Evolutionary conservation across 2,113 vertebrate genomes (phyloP), one percentile per base, ranked within the genome.

Genomic region (Fulmarus glacialis): DNA sequence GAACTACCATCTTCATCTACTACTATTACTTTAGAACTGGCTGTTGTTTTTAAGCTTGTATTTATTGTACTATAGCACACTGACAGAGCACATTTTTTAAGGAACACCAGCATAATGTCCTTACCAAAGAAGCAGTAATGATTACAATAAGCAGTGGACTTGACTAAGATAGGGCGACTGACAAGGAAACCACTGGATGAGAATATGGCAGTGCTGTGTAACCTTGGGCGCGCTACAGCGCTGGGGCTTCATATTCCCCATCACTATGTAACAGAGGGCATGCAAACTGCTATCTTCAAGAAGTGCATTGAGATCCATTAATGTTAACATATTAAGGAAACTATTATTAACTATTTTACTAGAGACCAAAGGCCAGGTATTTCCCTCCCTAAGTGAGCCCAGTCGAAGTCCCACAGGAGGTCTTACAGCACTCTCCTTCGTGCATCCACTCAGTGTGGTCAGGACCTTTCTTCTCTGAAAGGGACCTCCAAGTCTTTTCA

Each of bases 391-490:
- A 55, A 79, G 18, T 29, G 24, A 58, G 56, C 29, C 12, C 10
- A 71, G 27, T 11, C 27, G 50, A 71, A 91, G 62, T 50, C 45
- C n/a, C 36, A 66, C 20, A 59, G 13, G 42, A 67, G 42, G 13
- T 21, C 32, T 43, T n/a, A n/a, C 18, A 43, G n/a, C 40, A 32
- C 2, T 0, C 4, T 87, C 16, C 38, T 88, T 52, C 2, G 0
- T 36, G 21, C 22, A 34, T 32, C 22, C 21, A 23, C 22, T 72
- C 36, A 29, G 22, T 12, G 19, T 52, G 11, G 29, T 34, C 1
- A 0, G 19, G 8, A 11, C 18, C 42, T 11, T 62, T 52, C 55
- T 59, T 63, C 34, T 36, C 42, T 2, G 3, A 55, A 88, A 43
- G 38, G 26, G 42, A 77, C 7, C 13, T 67, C 23, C 22, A 38